Conservation (phyloP, 2,888 invertebrate species). For the Drosophila helvetica region DNA sequence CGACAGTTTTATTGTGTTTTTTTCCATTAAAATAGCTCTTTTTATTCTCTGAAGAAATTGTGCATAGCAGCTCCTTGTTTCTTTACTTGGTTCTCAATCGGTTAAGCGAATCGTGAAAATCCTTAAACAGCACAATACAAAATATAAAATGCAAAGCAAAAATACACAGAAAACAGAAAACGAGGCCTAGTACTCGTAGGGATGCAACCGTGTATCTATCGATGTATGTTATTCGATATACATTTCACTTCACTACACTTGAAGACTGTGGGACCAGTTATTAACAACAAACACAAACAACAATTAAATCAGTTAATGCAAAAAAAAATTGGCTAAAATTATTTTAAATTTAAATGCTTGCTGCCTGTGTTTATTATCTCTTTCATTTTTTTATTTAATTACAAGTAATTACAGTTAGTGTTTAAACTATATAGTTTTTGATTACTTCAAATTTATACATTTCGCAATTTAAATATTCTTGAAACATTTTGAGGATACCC, state of each 20-base stretch:
- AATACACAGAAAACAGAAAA: constrained; percentile 70
- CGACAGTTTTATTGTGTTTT: not conserved
- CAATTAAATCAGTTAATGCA: not conserved
- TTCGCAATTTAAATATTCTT: too few species aligned
- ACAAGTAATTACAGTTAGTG: too few species aligned
- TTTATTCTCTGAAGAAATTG: constrained; percentile 2
- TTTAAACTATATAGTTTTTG: too few species aligned
- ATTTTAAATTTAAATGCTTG: too few species aligned
- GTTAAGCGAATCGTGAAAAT: constrained; percentile 20
- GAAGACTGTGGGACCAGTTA: not conserved
- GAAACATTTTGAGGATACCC: too few species aligned
- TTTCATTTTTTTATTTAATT: too few species aligned
- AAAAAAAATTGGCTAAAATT: too few species aligned
- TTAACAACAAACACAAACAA: not conserved
- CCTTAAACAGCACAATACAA: constrained; percentile 39
- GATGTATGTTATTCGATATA: constrained; percentile 16
- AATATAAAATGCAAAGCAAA: constrained; percentile 49
- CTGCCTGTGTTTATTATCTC: too few species aligned
- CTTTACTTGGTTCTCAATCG: constrained; percentile 30
- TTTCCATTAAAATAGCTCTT: not conserved
- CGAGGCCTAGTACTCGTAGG: constrained; percentile 60
- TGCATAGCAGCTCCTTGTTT: not conserved
- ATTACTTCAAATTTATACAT: too few species aligned
- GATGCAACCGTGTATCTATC: constrained; percentile 45
- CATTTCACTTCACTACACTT: not conserved